phyloP scores from a whole-genome alignment of 2,888 invertebrate species.

The Lasioglossum pauxillum region DNA sequence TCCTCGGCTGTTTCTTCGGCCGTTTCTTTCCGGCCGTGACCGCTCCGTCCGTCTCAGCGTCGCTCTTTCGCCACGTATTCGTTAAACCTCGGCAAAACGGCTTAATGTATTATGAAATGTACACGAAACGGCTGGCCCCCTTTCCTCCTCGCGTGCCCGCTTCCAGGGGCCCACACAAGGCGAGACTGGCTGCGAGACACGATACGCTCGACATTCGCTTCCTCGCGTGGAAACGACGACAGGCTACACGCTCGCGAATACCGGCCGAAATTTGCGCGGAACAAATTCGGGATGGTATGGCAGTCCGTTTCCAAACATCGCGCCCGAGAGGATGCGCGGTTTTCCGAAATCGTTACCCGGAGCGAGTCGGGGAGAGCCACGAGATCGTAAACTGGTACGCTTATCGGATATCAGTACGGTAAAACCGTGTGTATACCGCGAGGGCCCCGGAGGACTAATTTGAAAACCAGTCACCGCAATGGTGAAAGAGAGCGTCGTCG shows the following conservation, averaged over 20 bases:
- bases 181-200: slow-evolving; percentile 37
- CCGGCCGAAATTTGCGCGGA: neutral
- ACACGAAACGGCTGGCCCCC: slow-evolving; percentile 66
- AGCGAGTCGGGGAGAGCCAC: neutral
- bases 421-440: neutral
- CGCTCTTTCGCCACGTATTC: slow-evolving; percentile 65
- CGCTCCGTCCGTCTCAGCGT: slow-evolving; percentile 48
- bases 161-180: slow-evolving; percentile 67
- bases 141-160: slow-evolving; percentile 3
- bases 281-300: neutral
- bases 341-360: neutral
- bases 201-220: slow-evolving; percentile 5
- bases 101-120: slow-evolving; percentile 79
- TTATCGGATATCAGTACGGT: slow-evolving; percentile 16
- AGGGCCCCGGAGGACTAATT: neutral
- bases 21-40: neutral
- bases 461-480: slow-evolving; percentile 11
- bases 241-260: slow-evolving; percentile 28
- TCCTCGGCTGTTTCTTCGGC: slow-evolving; percentile 16
- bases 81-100: slow-evolving; percentile 70
- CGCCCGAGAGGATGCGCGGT: neutral
- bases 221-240: slow-evolving; percentile 17
- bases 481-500: slow-evolving; percentile 21
- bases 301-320: neutral
- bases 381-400: slow-evolving; percentile 9